These are phyloP conservation scores for Drosophila acutilabella DNA, from an alignment of 2,888 invertebrate genomes.

Conservation along the genomic window DNA sequence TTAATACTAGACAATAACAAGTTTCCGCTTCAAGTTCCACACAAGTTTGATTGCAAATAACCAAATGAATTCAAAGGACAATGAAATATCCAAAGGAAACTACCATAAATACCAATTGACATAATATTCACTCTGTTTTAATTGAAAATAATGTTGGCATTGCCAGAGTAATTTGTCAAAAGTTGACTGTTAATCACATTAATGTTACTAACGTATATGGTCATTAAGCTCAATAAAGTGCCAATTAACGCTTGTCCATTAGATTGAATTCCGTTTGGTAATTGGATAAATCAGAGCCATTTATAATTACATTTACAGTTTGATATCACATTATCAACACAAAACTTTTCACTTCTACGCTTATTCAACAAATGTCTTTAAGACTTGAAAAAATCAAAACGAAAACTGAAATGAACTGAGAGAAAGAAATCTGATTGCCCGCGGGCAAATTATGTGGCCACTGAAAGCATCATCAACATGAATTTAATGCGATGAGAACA, in stretches of 20 bases:
- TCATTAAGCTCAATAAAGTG: slow-evolving; percentile 33
- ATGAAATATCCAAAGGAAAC: background rate
- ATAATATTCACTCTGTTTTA: background rate
- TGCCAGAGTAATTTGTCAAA: background rate
- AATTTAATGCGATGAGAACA: slow-evolving; percentile 7
- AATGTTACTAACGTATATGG: slow-evolving; percentile 12
- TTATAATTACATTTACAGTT: background rate
- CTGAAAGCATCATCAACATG: slow-evolving; percentile 15
- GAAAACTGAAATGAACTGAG: slow-evolving; percentile 14
- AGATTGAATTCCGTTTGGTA: slow-evolving; percentile 26
- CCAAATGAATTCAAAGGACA: background rate
- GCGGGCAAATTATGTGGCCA: slow-evolving; percentile 18
- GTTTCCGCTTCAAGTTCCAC: slow-evolving; percentile 21
- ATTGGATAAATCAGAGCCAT: slow-evolving; percentile 10
- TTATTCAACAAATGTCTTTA: slow-evolving; percentile 9
- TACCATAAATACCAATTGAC: too few species aligned
- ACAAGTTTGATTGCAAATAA: slow-evolving; percentile 20
- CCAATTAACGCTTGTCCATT: slow-evolving; percentile 34
- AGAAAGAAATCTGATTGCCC: background rate
- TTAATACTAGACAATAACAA: slow-evolving; percentile 28
- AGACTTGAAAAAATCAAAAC: slow-evolving; percentile 3
- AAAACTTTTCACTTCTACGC: background rate
- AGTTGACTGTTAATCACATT: background rate
- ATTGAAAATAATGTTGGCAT: background rate
- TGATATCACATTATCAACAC: background rate